Evolutionary conservation across 2,797 vertebrate genomes (phyloP), one percentile per base, ranked within the genome.

Genomic region (Huso huso): DNA sequence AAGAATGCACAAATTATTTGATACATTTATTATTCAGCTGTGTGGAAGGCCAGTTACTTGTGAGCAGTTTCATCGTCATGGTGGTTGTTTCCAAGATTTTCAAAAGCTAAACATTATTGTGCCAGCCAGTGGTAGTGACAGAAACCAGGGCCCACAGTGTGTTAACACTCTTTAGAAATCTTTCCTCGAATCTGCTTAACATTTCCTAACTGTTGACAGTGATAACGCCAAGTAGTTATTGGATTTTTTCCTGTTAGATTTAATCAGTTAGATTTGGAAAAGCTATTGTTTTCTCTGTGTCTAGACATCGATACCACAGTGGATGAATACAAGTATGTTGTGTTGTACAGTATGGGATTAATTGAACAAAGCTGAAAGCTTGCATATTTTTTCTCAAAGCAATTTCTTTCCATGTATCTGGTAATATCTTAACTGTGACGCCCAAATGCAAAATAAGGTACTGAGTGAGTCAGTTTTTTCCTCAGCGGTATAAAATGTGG

Each of bases 391-490:
- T 11, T 58, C 55, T 58, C 55, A 58, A n/a, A 7, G 12, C 15
- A 58, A 58, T 13, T 7, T n/a, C 12, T 58, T n/a, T 58, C 15
- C 55, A n/a, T 11, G 10, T 58, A 58, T 11, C 12, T n/a, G 7
- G 11, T 15, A 23, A 23, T 1, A 9, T 8, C 11, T 48, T 62
- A 23, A 37, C 48, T 18, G 18, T 62, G 15, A 62, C 4, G 13
- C 18, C 61, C 61, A 23, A 8, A 62, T 62, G 18, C 18, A 48
- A 62, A 62, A 18, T 37, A 15, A 62, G 61, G 61, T 62, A 18
- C 61, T 10, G 15, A 60, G 71, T 87, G 86, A 89, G 76, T 87
- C 84, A 88, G 72, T 74, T 66, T 82, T 81, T 86, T 80, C 81
- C 75, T 75, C 80, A 82, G 80, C 81, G 84, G 79, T 80, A 62